Percentiles rank a stretch among this genome's conserved stretches.
These are phyloP conservation scores for Sylvicapra grimmia DNA, from an alignment of 2,113 vertebrate species.

Conservation along the genomic window DNA sequence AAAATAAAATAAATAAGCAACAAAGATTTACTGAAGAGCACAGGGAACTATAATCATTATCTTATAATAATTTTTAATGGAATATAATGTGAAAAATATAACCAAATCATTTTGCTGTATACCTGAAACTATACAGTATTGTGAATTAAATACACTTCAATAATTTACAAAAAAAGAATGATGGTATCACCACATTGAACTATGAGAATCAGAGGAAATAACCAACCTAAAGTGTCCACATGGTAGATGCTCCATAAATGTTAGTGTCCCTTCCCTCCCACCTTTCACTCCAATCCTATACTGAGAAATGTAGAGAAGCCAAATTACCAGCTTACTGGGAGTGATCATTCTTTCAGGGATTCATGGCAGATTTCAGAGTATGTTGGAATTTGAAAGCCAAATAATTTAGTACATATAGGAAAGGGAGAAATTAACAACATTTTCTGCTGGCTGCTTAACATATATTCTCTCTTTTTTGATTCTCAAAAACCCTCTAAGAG, in stretches of 20 bases:
- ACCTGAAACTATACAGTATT: background rate
- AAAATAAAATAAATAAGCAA: background rate
- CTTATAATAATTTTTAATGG: background rate
- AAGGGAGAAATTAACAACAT: background rate
- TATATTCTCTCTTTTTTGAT: background rate
- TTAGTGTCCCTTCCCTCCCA: background rate
- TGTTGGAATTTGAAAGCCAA: conserved; percentile 16
- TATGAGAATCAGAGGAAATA: background rate
- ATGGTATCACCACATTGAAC: background rate
- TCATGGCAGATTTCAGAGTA: background rate
- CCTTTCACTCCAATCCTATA: background rate
- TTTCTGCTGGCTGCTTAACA: background rate
- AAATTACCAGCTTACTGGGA: background rate
- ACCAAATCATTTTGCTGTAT: background rate
- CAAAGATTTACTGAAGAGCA: background rate
- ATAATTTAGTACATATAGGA: background rate
- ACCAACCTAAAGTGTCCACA: background rate
- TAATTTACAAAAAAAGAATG: background rate
- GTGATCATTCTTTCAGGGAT: background rate
- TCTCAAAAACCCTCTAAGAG: background rate
- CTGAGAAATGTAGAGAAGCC: background rate
- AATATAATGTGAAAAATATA: background rate
- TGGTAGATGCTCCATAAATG: background rate
- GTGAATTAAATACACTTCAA: background rate
- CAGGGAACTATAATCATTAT: background rate